Base-by-base conservation (phyloP, 2,888 invertebrate genomes). In the Xestoiulus laeticollis region DNA sequence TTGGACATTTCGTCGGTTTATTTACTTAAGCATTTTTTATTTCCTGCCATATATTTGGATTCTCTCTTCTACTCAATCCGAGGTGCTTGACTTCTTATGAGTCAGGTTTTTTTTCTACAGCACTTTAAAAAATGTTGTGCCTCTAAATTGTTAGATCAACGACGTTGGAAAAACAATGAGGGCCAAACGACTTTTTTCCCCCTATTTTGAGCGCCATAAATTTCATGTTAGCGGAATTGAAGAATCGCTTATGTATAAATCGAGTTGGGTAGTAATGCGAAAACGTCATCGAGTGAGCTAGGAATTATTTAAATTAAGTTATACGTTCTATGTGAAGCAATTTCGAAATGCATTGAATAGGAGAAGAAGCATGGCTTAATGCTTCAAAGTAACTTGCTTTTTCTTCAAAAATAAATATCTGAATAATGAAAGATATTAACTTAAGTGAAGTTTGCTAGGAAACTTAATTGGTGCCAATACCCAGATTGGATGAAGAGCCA, bases 131-230 rank as follows among this genome's bases (percentile, higher is more conserved):
- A 26, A 68, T 26, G 68, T 68, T 68, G 22, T 59, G 68, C 68
- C 26, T 26, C 68, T 68, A 68, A 68, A 68, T 68, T 68, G 68
- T 26, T 26, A 26, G 68, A 68, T 68, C 68, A 68, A 68, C 26
- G 22, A 26, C 68, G 68, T 26, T 68, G 68, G 68, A 68, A 68
- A 68, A 68, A 68, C 68, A 68, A 68, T 68, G 68, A 68, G 68
- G 68, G 68, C 26, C 5, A 68, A 68, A 68, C 68, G 68, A 68
- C 22, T 68, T 68, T 68, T n/a, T 38, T 38, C 26, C 4, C 5
- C 68, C 68, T 26, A 68, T 68, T 68, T 68, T 68, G 68, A 0
- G 26, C n/a, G 68, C 26, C 26, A 68, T 68, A 68, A 68, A 68
- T 68, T 68, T 68, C 26, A 22, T 68, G 68, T 68, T 68, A 68